Conservation (phyloP, 2,113 vertebrate genomes). For the Bubo scandiacus region DNA sequence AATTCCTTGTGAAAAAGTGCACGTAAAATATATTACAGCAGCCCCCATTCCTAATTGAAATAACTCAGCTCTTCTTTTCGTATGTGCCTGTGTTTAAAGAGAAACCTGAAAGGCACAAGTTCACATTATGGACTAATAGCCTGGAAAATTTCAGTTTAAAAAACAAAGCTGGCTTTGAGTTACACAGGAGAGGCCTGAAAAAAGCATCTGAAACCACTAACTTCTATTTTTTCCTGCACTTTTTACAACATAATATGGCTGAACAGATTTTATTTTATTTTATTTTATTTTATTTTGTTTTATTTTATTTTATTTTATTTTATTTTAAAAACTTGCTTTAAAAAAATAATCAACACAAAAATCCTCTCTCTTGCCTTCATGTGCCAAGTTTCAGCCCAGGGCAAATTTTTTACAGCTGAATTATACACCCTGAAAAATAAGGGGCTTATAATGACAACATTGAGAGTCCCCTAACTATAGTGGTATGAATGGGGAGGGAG, state of each 20-base stretch:
- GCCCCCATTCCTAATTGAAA: slow-evolving; percentile 49
- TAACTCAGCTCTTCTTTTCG: slow-evolving; percentile 31
- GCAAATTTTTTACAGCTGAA: slow-evolving; percentile 76
- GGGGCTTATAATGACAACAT: slow-evolving; percentile 72
- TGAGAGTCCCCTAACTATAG: slow-evolving; percentile 64
- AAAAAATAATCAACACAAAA: slow-evolving; percentile 66
- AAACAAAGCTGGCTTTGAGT: slow-evolving; percentile 76
- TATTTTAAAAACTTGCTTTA: slow-evolving; percentile 69
- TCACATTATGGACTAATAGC: slow-evolving; percentile 61
- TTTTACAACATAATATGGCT: slow-evolving; percentile 56
- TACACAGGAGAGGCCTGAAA: slow-evolving; percentile 53
- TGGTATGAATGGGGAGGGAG: slow-evolving; percentile 55
- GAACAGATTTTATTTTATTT: slow-evolving; percentile 65
- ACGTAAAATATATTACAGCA: slow-evolving; percentile 40
- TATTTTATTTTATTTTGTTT: slow-evolving; percentile 71
- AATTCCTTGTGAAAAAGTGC: slow-evolving; percentile 20
- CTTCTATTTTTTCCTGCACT: slow-evolving; percentile 43
- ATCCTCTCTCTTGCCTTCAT: slow-evolving; percentile 54
- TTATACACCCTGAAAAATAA: slow-evolving; percentile 74
- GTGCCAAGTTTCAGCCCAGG: slow-evolving; percentile 72
- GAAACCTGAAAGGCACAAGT: slow-evolving; percentile 61
- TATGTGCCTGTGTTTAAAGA: slow-evolving; percentile 52
- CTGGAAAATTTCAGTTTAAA: slow-evolving; percentile 70
- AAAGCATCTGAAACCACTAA: slow-evolving; percentile 54
- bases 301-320: slow-evolving; percentile 72